phyloP scores from a whole-genome alignment of 35 echinoderm and acorn worm species.

The Anneissia japonica region DNA sequence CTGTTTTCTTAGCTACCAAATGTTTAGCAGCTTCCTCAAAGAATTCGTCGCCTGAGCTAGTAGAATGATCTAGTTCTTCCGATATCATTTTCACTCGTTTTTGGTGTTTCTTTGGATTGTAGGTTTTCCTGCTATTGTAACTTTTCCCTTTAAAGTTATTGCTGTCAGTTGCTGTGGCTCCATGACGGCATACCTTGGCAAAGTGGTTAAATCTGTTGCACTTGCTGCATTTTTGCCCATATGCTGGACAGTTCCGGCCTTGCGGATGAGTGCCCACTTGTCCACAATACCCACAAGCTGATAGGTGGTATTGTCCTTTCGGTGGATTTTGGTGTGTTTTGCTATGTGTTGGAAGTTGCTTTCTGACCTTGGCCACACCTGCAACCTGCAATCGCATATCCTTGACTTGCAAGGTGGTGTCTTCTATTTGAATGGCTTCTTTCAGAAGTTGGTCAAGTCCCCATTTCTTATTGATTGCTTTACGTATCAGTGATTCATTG shows the following conservation, averaged over 20 bases:
- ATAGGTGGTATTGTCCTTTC: background rate
- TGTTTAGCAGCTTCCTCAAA: slow-evolving; percentile 2
- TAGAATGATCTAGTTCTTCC: background rate
- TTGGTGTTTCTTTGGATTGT: background rate
- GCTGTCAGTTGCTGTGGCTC: background rate
- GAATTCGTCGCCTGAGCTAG: slow-evolving; percentile 24
- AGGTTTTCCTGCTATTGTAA: background rate
- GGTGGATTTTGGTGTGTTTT: background rate
- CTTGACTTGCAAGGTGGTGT: slow-evolving; percentile 17
- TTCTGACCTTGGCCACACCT: background rate
- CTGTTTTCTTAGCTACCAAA: background rate
- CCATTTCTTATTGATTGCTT: slow-evolving; percentile 42
- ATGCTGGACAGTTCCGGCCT: slow-evolving; percentile 42
- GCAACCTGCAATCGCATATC: slow-evolving; percentile 8
- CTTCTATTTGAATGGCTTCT: slow-evolving; percentile 44
- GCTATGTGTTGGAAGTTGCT: background rate
- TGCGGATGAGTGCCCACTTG: background rate
- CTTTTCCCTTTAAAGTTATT: no score
- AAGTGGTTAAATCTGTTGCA: slow-evolving; percentile 39
- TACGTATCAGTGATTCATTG: slow-evolving; percentile 11
- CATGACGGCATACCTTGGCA: slow-evolving; percentile 24
- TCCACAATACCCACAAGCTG: slow-evolving; percentile 43
- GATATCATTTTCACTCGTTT: slow-evolving; percentile 15
- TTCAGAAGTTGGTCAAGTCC: slow-evolving; percentile 25
- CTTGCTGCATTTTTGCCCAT: slow-evolving; percentile 29